phyloP scores from a whole-genome alignment of 2,113 vertebrate genomes.

The Dicaeum eximium region DNA sequence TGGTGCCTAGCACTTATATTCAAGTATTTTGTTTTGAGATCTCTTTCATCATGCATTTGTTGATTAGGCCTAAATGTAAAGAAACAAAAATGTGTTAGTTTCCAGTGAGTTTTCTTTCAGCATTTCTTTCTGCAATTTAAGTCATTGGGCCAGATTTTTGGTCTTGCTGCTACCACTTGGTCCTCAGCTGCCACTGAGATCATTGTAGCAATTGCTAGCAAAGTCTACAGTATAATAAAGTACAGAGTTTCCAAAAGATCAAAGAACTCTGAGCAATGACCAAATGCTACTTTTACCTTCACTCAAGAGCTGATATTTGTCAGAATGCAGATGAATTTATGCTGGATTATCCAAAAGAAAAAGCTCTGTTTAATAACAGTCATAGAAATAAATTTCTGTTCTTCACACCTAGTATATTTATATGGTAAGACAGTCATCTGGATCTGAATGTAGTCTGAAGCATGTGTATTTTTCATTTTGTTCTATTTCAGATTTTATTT shows the following conservation, averaged over 20 bases:
- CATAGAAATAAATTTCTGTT: neutral
- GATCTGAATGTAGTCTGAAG: neutral
- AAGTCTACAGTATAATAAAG: neutral
- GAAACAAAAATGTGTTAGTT: neutral
- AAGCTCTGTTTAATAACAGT: neutral
- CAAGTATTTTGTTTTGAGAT: neutral
- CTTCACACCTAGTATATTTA: neutral
- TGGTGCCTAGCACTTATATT: neutral
- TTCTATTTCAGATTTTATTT: neutral
- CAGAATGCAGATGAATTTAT: neutral
- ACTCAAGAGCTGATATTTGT: neutral
- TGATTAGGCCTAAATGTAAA: neutral
- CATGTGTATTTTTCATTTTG: neutral
- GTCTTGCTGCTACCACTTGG: rapidly evolving
- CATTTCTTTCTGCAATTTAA: neutral
- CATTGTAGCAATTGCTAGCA: neutral
- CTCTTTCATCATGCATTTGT: neutral
- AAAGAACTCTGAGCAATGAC: neutral
- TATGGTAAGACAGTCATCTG: neutral
- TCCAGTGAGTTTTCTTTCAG: neutral
- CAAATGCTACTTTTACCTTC: neutral
- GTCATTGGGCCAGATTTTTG: neutral
- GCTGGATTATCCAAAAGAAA: neutral
- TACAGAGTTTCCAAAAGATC: neutral
- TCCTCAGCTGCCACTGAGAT: neutral